Percentiles rank a stretch among this genome's conserved stretches.
Evolutionary conservation across 1,140 invertebrate genomes (phyloP).

Genomic region (Metopolophium dirhodum): DNA sequence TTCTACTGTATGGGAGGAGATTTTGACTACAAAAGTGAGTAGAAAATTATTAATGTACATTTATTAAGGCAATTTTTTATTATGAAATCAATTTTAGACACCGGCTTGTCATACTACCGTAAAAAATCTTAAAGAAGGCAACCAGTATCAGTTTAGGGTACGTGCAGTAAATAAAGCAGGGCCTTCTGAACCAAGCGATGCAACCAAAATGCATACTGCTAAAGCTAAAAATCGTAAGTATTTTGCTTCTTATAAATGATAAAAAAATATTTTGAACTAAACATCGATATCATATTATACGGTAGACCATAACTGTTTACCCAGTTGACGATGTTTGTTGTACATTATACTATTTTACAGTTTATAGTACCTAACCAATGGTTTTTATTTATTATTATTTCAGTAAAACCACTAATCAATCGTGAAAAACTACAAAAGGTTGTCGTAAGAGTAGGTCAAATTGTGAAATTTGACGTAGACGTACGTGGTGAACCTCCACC

Average conservation of each 20-base stretch:
- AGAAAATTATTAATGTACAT: background rate
- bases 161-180: slow-evolving; percentile 94
- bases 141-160: slow-evolving; percentile 92
- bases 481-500: slow-evolving; percentile 95
- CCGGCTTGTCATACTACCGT: slow-evolving; percentile 82
- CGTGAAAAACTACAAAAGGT: slow-evolving; percentile 89
- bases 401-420: slow-evolving; percentile 90
- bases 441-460: slow-evolving; percentile 87
- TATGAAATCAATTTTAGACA: slow-evolving; percentile 65
- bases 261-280: background rate
- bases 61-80: slow-evolving; percentile 15
- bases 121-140: slow-evolving; percentile 87
- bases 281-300: background rate
- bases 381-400: slow-evolving; percentile 60
- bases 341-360: background rate
- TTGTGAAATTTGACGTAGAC: slow-evolving; percentile 91
- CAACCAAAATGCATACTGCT: slow-evolving; percentile 84
- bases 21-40: slow-evolving; percentile 76
- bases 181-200: slow-evolving; percentile 85
- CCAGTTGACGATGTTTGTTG: background rate
- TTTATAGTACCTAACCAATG: background rate
- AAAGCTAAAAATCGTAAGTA: slow-evolving; percentile 87
- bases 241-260: background rate
- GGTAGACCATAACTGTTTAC: background rate
- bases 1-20: slow-evolving; percentile 86